A percentile compares a stretch with the other conserved stretches of the same genome.
Conservation (phyloP, 2,797 vertebrate genomes). For the Pipistrellus nathusii region DNA sequence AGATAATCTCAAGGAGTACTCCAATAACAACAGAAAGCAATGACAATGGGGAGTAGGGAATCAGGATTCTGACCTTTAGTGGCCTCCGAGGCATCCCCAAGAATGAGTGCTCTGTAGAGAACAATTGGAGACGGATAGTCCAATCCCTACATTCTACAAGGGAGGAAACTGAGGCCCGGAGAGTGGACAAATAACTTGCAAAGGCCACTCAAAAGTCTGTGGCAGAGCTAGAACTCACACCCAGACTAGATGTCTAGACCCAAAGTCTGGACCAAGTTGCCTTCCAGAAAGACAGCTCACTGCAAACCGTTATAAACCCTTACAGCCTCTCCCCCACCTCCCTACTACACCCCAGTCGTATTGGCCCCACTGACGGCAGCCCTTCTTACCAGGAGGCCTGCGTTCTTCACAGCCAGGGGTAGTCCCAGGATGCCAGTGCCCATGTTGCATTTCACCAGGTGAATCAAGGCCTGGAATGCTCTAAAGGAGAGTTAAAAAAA, state of each 20-base stretch:
- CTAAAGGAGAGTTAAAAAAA: slow-evolving; percentile 84
- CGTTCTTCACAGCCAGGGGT: slow-evolving; percentile 96
- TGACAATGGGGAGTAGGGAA: neutral
- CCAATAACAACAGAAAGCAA: neutral
- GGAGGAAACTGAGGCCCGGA: neutral
- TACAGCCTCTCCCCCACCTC: neutral
- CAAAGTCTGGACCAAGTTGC: neutral
- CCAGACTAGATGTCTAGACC: neutral
- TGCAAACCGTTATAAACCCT: too few species aligned
- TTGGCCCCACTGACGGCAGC: fast-evolving
- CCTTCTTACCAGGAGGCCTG: slow-evolving; percentile 94
- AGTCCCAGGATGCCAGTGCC: slow-evolving; percentile 96
- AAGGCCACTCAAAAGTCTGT: neutral
- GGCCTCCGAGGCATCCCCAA: neutral
- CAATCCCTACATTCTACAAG: neutral
- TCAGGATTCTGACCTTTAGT: neutral
- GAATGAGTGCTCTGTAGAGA: neutral
- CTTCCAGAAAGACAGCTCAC: neutral
- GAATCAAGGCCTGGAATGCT: slow-evolving; percentile 94
- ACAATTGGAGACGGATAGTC: neutral
- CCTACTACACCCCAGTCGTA: neutral
- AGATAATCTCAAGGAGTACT: neutral
- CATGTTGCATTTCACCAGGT: slow-evolving; percentile 97
- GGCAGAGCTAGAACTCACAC: neutral
- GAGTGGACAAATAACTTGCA: neutral